phyloP scores from a whole-genome alignment of 92 coral and sea anemone species.

The Pocillopora grandis region DNA sequence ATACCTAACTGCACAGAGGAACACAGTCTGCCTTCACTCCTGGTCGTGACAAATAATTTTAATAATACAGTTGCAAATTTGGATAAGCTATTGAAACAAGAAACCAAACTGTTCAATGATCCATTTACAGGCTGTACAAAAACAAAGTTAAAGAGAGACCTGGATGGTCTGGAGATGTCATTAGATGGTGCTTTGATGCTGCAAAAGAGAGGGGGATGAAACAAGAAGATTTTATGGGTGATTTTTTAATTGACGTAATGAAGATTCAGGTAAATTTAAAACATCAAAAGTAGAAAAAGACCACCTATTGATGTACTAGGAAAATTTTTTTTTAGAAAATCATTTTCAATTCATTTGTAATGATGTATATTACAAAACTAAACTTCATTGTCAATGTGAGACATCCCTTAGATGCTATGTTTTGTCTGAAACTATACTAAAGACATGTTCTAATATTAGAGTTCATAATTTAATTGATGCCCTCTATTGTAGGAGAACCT shows the following conservation, averaged over 20 bases:
- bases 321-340: not conserved
- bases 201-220: constrained; percentile 25
- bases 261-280: constrained; percentile 29
- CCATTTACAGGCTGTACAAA: constrained; percentile 25
- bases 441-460: not conserved
- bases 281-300: not conserved
- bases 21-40: not conserved
- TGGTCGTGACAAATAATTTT: not conserved
- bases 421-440: not conserved
- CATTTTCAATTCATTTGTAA: too few relatives aligned
- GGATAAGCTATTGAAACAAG: not conserved
- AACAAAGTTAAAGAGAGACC: constrained; percentile 36
- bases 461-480: not conserved
- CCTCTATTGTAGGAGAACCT: constrained; percentile 16
- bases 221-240: constrained; percentile 42
- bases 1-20: too few relatives aligned
- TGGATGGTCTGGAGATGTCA: constrained; percentile 27
- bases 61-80: not conserved
- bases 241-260: constrained; percentile 41
- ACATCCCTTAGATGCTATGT: too few relatives aligned
- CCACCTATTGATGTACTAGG: not conserved
- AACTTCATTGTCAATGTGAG: too few relatives aligned
- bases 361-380: too few relatives aligned
- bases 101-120: not conserved
- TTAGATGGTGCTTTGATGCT: constrained; percentile 36